Base-by-base conservation (phyloP, 2,797 vertebrate species). In the Coluber constrictor region DNA sequence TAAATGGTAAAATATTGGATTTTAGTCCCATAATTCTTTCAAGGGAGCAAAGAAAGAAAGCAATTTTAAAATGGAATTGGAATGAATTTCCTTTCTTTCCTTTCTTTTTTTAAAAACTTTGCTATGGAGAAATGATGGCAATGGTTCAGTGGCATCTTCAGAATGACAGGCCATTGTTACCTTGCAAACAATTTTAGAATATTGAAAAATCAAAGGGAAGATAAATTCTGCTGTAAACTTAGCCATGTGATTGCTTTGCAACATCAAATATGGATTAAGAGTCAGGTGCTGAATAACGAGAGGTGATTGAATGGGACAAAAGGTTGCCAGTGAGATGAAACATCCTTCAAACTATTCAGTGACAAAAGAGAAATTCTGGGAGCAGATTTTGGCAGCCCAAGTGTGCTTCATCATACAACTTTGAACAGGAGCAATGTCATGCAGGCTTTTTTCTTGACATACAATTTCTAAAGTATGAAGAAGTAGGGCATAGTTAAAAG, bases 231-330 rank as follows among this genome's bases (percentile, higher is more conserved):
- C 89, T 91, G 43, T 13, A 91, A 55, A 90, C 8, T 87, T 86
- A 91, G 27, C 86, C 88, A 54, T 93, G 59, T 94, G 94, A 92
- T 94, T 94, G 91, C 92, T 93, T 87, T 95, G 91, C 9, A 91
- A 94, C n/a, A 51, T 96, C 37, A 87, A 87, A 90, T 32, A 63
- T 4, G 18, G 83, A 90, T 95, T 93, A 95, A 93, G 66, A 93
- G 1, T 60, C 94, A 94, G 43, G 12, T 27, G 32, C 4, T 57
- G 23, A 92, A 51, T 51, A 51, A 60, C 70, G 63, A 93, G 18
- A 90, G 60, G 57, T 86, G 37, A 15, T 92, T 59, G 51, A 94
- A 37, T 86, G 20, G 23, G 66, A 51, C 32, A 92, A 92, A 95
- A 96, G 37, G 60, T 4, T 93, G 15, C 9, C 93, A 63, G 92